phyloP scores from a whole-genome alignment of 2,888 invertebrate genomes.

The Nemoura dubitans region DNA sequence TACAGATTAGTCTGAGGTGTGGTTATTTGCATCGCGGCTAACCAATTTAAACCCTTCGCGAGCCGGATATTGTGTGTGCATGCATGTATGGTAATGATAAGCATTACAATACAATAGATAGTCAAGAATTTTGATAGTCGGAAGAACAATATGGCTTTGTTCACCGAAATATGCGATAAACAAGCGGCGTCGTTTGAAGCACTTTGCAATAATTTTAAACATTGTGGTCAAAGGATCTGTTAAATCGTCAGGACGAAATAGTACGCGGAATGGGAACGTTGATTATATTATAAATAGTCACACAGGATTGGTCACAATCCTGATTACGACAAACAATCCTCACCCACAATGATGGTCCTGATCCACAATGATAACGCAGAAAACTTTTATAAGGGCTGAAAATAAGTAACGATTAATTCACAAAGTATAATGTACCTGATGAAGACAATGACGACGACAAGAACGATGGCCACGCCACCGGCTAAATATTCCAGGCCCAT shows the following conservation, averaged over 20 bases:
- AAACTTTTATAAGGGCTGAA: too few relatives aligned
- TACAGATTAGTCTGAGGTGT: background rate
- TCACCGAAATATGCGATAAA: background rate
- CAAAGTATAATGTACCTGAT: slow-evolving; percentile 32
- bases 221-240: background rate
- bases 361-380: too few relatives aligned
- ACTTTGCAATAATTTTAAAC: background rate
- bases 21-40: background rate
- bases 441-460: background rate
- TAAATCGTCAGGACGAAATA: background rate
- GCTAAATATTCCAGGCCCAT: background rate
- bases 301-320: too few relatives aligned
- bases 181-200: background rate
- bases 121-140: background rate
- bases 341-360: too few relatives aligned
- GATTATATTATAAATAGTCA: too few relatives aligned
- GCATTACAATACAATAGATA: background rate
- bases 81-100: background rate
- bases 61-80: slow-evolving; percentile 4
- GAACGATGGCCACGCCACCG: background rate
- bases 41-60: background rate
- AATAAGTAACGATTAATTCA: too few relatives aligned
- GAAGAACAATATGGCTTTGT: background rate
- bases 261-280: too few relatives aligned
- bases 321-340: too few relatives aligned